These are phyloP conservation scores for Coranthus polyacanthus DNA, from an alignment of 2,797 vertebrate species.

Conservation along the genomic window DNA sequence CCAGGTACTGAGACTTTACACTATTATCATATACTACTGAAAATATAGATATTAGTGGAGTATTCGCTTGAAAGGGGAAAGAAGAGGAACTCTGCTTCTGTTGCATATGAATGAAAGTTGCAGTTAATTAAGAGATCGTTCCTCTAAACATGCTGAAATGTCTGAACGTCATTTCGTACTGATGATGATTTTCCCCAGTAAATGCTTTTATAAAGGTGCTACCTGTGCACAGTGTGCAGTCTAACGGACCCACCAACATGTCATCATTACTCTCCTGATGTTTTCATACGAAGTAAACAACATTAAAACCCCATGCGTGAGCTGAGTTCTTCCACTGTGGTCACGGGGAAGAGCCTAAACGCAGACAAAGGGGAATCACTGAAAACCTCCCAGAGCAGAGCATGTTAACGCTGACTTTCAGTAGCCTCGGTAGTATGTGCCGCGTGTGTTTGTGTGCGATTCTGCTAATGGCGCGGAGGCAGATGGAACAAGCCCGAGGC, in stretches of 20 bases:
- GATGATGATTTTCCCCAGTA: slow-evolving; percentile 3
- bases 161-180: too few relatives aligned
- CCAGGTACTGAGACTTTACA: too few relatives aligned
- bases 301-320: slow-evolving; percentile 32
- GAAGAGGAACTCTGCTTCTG: too few relatives aligned
- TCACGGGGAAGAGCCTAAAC: slow-evolving; percentile 7
- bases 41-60: too few relatives aligned
- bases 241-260: slow-evolving; percentile 37
- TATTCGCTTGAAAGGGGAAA: too few relatives aligned
- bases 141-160: too few relatives aligned
- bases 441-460: slow-evolving; percentile 43
- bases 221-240: slow-evolving; percentile 2
- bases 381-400: slow-evolving; percentile 13
- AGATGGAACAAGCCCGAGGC: slow-evolving; percentile 69
- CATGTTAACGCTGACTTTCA: slow-evolving; percentile 24
- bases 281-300: slow-evolving; percentile 40
- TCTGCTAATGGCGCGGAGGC: slow-evolving; percentile 44
- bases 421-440: slow-evolving; percentile 18
- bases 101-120: too few relatives aligned
- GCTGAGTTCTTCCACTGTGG: slow-evolving; percentile 17
- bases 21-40: too few relatives aligned
- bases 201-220: slow-evolving; percentile 26
- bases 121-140: too few relatives aligned
- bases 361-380: slow-evolving; percentile 48
- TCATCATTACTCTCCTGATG: slow-evolving; percentile 45